Conservation (phyloP, 2,113 vertebrate genomes). For the Paradisaea rubra region DNA sequence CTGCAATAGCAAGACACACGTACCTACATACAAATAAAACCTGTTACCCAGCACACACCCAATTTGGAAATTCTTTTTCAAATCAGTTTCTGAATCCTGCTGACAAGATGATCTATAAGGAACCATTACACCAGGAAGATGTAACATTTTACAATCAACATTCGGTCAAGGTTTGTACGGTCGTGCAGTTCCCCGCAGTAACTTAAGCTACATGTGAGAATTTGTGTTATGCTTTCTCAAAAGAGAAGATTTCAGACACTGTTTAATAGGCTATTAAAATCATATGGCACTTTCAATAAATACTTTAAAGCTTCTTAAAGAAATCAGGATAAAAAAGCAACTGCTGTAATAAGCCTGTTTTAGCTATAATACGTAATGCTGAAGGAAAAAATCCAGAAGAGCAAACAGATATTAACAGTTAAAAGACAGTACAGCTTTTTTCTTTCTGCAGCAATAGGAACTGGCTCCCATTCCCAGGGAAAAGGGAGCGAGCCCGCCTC, state of each 20-base stretch:
- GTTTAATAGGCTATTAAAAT: slow-evolving; percentile 65
- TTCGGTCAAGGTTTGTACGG: not conserved
- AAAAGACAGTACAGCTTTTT: slow-evolving; percentile 67
- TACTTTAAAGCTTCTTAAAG: slow-evolving; percentile 80
- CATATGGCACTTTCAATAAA: slow-evolving; percentile 81
- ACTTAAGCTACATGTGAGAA: slow-evolving; percentile 15
- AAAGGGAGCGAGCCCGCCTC: not conserved
- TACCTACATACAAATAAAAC: not conserved
- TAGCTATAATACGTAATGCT: slow-evolving; percentile 43
- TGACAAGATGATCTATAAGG: slow-evolving; percentile 56
- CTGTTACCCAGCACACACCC: not conserved
- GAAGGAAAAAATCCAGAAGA: slow-evolving; percentile 61
- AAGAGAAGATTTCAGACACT: slow-evolving; percentile 31
- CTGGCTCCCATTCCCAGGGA: not conserved
- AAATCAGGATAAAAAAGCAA: slow-evolving; percentile 74
- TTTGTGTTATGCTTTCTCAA: slow-evolving; percentile 16
- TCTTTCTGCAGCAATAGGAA: slow-evolving; percentile 15
- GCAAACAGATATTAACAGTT: slow-evolving; percentile 36
- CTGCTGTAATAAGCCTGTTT: slow-evolving; percentile 75
- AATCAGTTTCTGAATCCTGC: not conserved
- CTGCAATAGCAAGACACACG: not conserved
- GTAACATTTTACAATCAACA: slow-evolving; percentile 2
- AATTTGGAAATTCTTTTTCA: not conserved
- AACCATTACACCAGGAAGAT: slow-evolving; percentile 25
- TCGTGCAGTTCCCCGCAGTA: not conserved